Conservation (phyloP, 2,888 invertebrate species). For the Melanchra persicariae region DNA sequence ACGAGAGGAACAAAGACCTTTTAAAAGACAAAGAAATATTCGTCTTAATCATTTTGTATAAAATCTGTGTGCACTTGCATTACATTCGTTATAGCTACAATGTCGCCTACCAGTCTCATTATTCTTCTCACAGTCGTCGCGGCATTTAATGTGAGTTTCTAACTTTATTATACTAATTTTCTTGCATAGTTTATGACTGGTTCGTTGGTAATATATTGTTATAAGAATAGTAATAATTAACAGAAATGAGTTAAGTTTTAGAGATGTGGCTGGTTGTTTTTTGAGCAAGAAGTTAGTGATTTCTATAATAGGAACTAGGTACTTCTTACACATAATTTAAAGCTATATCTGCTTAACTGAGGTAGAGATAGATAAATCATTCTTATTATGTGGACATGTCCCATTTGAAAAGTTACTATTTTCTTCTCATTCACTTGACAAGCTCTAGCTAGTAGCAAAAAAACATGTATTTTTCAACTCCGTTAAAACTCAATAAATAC, state of each 20-base stretch:
- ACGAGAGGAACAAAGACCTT: slow-evolving; percentile 36
- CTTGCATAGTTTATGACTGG: slow-evolving; percentile 21
- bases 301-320: not conserved
- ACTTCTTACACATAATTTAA: not conserved
- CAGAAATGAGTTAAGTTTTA: slow-evolving; percentile 29
- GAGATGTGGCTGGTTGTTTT: not conserved
- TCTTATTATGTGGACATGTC: no score
- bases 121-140: slow-evolving; percentile 61
- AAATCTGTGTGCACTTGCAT: slow-evolving; percentile 47
- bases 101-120: slow-evolving; percentile 68
- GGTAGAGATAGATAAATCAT: not conserved
- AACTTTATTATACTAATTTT: slow-evolving; percentile 31
- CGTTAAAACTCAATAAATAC: not conserved
- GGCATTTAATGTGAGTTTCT: slow-evolving; percentile 68
- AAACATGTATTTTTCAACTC: no score
- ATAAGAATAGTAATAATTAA: slow-evolving; percentile 30
- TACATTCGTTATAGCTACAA: slow-evolving; percentile 54
- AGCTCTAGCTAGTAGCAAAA: not conserved
- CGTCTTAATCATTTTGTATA: slow-evolving; percentile 60
- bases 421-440: not conserved
- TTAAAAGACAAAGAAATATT: slow-evolving; percentile 52
- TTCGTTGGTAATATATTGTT: slow-evolving; percentile 23
- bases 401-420: no score
- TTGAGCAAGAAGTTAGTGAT: not conserved
- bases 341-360: not conserved